Conservation (phyloP, 2,113 vertebrate species). For the Poeciliopsis turrubarensis region DNA sequence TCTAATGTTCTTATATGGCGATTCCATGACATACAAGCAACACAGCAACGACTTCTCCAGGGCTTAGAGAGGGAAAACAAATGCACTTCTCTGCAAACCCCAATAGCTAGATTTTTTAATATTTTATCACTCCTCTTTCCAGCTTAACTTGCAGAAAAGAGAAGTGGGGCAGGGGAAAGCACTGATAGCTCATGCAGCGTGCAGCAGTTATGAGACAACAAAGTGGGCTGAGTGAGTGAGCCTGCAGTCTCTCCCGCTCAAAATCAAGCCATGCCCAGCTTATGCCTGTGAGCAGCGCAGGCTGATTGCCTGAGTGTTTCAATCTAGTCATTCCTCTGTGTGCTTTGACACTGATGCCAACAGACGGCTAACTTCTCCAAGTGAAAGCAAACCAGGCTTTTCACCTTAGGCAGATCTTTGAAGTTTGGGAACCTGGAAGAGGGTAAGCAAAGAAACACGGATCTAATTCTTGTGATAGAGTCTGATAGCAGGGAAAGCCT, state of each 20-base stretch:
- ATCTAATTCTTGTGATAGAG: constrained; percentile 29
- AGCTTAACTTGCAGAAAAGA: constrained; percentile 73
- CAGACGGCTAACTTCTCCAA: constrained; percentile 67
- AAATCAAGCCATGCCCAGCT: constrained; percentile 60
- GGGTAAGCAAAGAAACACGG: constrained; percentile 45
- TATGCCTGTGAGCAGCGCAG: constrained; percentile 59
- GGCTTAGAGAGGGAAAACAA: constrained; percentile 5
- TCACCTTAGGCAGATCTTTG: constrained; percentile 65
- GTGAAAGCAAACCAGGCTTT: constrained; percentile 67
- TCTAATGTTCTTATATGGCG: neutral
- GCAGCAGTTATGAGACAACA: constrained; percentile 62
- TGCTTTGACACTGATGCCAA: constrained; percentile 66
- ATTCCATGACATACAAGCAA: constrained; percentile 19
- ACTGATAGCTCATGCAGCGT: constrained; percentile 47
- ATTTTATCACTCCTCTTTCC: constrained; percentile 64
- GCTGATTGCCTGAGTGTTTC: constrained; percentile 65
- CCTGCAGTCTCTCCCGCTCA: constrained; percentile 62
- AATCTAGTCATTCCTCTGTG: constrained; percentile 56
- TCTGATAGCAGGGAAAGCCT: no score
- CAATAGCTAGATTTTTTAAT: constrained; percentile 64
- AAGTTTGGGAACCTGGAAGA: constrained; percentile 63
- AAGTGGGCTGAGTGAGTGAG: constrained; percentile 50
- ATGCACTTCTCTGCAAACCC: constrained; percentile 42
- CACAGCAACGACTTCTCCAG: constrained; percentile 11
- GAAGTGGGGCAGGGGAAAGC: constrained; percentile 48